Conservation (phyloP, 2,113 vertebrate genomes). For the Salminus brasiliensis region DNA sequence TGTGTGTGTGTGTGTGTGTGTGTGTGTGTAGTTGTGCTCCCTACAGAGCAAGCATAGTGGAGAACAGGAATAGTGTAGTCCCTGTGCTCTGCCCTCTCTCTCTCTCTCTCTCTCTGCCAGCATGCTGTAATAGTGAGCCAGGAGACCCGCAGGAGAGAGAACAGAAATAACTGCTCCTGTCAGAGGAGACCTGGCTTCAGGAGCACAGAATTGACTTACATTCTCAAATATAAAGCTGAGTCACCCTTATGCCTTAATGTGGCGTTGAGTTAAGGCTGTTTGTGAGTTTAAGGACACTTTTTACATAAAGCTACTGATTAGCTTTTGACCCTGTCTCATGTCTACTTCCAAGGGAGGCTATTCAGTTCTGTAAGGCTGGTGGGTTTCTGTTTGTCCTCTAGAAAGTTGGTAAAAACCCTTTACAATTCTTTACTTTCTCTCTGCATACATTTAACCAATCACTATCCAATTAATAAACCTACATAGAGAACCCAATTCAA, state of each 20-base stretch:
- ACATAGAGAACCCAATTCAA: no score
- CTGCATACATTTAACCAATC: no score
- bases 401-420: no score
- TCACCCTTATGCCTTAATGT: slow-evolving; percentile 2
- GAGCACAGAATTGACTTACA: slow-evolving; percentile 6
- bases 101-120: slow-evolving; percentile 18
- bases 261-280: background rate
- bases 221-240: slow-evolving; percentile 29
- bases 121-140: slow-evolving; percentile 42
- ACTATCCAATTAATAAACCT: no score
- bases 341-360: background rate
- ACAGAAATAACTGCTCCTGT: slow-evolving; percentile 45
- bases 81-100: slow-evolving; percentile 11
- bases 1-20: slow-evolving; percentile 10
- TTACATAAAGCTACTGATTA: background rate
- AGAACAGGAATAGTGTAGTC: slow-evolving; percentile 25
- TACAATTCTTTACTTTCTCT: no score
- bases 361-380: background rate
- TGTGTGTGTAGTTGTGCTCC: background rate
- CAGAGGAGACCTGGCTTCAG: slow-evolving; percentile 31
- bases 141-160: slow-evolving; percentile 40
- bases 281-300: slow-evolving; percentile 9
- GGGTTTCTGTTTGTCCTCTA: no score
- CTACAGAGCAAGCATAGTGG: background rate
- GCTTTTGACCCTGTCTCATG: background rate